A percentile compares a stretch with the other conserved stretches of the same genome.
These are phyloP conservation scores for Sclerodermus sp. DNA, from an alignment of 2,888 invertebrate species.

Conservation along the genomic window DNA sequence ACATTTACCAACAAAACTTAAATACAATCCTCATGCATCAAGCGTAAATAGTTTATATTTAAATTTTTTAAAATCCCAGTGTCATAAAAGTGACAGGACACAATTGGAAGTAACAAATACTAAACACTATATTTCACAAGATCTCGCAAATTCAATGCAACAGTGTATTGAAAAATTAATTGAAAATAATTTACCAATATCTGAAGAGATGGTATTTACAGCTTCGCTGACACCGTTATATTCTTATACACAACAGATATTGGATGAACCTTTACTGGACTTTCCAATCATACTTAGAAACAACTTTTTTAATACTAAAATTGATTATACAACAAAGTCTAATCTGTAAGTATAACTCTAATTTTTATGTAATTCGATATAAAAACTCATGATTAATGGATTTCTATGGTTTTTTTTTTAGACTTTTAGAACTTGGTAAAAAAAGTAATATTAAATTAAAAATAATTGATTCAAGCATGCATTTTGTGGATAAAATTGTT, in stretches of 20 bases:
- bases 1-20: constrained; percentile 62
- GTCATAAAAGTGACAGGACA: constrained; percentile 38
- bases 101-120: constrained; percentile 24
- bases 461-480: constrained; percentile 36
- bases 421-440: constrained; percentile 34
- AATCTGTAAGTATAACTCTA: constrained; percentile 39
- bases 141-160: constrained; percentile 33
- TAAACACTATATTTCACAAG: constrained; percentile 30
- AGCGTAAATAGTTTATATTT: constrained; percentile 53
- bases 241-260: constrained; percentile 42
- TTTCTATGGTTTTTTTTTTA: constrained; percentile 22
- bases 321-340: constrained; percentile 44
- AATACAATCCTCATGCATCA: constrained; percentile 34
- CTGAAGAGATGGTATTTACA: constrained; percentile 35
- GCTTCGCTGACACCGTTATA: constrained; percentile 48
- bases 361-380: constrained; percentile 1
- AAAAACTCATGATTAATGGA: neutral
- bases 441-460: constrained; percentile 38
- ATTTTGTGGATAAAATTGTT: constrained; percentile 47
- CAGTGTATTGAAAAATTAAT: constrained; percentile 34
- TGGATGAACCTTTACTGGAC: constrained; percentile 34
- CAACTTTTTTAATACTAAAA: constrained; percentile 42
- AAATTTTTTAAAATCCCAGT: constrained; percentile 49
- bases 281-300: constrained; percentile 35
- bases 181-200: constrained; percentile 19